Conservation (phyloP, 2,888 invertebrate species). For the Chrysolina oricalcia region DNA sequence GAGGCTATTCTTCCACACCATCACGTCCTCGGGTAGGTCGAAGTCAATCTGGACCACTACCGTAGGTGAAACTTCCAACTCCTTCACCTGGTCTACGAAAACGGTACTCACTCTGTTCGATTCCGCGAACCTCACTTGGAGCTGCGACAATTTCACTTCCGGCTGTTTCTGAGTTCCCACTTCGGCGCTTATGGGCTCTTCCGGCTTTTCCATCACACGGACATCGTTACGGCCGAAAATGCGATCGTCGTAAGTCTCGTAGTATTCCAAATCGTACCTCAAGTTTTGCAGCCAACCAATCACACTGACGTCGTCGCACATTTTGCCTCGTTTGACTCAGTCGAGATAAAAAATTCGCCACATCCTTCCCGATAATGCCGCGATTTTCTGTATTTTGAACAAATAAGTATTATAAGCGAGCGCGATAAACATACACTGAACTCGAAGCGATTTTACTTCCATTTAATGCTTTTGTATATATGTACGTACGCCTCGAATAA, state of each 20-base stretch:
- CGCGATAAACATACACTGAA: slow-evolving; percentile 39
- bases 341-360: slow-evolving; percentile 50
- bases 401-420: slow-evolving; percentile 34
- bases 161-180: neutral
- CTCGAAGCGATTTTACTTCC: slow-evolving; percentile 37
- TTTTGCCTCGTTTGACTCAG: slow-evolving; percentile 46
- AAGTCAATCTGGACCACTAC: slow-evolving; percentile 72
- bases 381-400: slow-evolving; percentile 48
- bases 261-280: slow-evolving; percentile 64
- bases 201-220: slow-evolving; percentile 25
- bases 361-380: slow-evolving; percentile 51
- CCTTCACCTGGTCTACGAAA: slow-evolving; percentile 61
- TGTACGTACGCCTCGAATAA: slow-evolving; percentile 36
- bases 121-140: slow-evolving; percentile 59
- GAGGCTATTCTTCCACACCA: slow-evolving; percentile 74
- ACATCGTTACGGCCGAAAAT: slow-evolving; percentile 40
- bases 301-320: slow-evolving; percentile 61
- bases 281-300: slow-evolving; percentile 66
- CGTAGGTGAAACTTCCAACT: slow-evolving; percentile 54
- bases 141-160: slow-evolving; percentile 23
- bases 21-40: slow-evolving; percentile 73
- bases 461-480: slow-evolving; percentile 41
- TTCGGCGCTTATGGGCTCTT: slow-evolving; percentile 12
- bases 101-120: slow-evolving; percentile 61
- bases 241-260: slow-evolving; percentile 62